Conservation (phyloP, 1,140 invertebrate species). For the Palaemon carinicauda region DNA sequence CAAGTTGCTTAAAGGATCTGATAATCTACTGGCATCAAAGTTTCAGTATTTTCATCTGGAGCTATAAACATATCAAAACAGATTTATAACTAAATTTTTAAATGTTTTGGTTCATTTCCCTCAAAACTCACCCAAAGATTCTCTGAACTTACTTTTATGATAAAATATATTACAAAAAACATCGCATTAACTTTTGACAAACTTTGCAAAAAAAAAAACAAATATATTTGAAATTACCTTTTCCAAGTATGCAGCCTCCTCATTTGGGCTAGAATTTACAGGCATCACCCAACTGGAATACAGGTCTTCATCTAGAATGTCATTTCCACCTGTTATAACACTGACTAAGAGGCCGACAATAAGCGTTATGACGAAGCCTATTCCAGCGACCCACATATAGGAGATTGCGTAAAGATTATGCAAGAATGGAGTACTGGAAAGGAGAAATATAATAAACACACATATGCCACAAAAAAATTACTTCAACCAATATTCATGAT, state of each 20-base stretch:
- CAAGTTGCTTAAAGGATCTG: too few relatives aligned
- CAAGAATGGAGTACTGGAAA: slow-evolving; percentile 33
- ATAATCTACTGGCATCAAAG: too few relatives aligned
- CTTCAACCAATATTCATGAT: too few relatives aligned
- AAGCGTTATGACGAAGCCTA: slow-evolving; percentile 75
- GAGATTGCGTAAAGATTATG: slow-evolving; percentile 77
- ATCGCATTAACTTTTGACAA: too few relatives aligned
- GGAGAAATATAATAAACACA: neutral
- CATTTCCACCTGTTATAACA: slow-evolving; percentile 24
- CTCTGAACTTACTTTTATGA: too few relatives aligned
- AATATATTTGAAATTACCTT: neutral
- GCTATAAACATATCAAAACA: too few relatives aligned
- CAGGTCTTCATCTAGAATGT: slow-evolving; percentile 12
- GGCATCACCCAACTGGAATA: slow-evolving; percentile 14
- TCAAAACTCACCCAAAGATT: too few relatives aligned
- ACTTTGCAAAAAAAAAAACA: too few relatives aligned
- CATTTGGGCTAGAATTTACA: neutral
- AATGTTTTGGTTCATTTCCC: too few relatives aligned
- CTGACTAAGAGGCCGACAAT: slow-evolving; percentile 72
- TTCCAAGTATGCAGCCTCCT: neutral
- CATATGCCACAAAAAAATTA: neutral
- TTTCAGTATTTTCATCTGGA: too few relatives aligned
- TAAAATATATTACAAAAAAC: too few relatives aligned
- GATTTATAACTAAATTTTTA: too few relatives aligned
- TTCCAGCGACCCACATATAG: slow-evolving; percentile 84